phyloP scores from a whole-genome alignment of 2,888 invertebrate genomes.

The Drosophila anomelani region DNA sequence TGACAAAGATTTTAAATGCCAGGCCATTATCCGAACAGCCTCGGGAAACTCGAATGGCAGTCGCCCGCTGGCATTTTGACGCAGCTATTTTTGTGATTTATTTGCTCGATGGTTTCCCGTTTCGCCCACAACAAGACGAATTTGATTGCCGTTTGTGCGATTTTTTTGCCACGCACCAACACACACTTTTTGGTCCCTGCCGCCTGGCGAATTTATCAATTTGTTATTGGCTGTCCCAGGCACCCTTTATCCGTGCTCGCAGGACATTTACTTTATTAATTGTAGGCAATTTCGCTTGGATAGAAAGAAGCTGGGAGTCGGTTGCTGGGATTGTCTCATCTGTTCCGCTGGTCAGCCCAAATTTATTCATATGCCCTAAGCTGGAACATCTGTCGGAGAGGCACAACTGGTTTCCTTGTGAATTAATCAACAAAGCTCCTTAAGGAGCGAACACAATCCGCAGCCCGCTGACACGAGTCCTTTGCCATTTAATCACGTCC shows the following conservation, averaged over 20 bases:
- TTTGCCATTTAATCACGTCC: conserved; percentile 10
- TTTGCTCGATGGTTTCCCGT: conserved; percentile 24
- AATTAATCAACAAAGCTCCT: conserved; percentile 30
- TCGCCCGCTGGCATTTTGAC: conserved; percentile 18
- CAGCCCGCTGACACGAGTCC: conserved; percentile 2
- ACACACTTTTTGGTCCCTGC: conserved; percentile 13
- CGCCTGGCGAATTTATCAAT: conserved; percentile 45
- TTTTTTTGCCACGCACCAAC: conserved; percentile 17
- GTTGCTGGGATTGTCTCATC: conserved; percentile 11
- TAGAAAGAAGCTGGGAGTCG: not conserved
- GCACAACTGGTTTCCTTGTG: not conserved
- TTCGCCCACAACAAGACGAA: conserved; percentile 25
- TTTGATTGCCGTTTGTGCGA: conserved; percentile 35
- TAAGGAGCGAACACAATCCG: not conserved
- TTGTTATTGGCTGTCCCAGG: conserved; percentile 20
- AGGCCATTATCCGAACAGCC: conserved; percentile 1
- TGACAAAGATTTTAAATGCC: conserved; percentile 47
- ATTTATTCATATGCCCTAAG: conserved; percentile 13
- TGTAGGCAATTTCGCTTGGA: conserved; percentile 15
- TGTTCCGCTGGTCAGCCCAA: conserved; percentile 14
- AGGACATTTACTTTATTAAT: conserved; percentile 43
- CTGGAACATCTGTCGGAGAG: conserved; percentile 9
- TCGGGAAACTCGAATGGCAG: not conserved
- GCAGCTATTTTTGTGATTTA: conserved; percentile 61
- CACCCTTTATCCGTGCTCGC: conserved; percentile 1